Evolutionary conservation across 2,113 vertebrate species (phyloP), one percentile per base, ranked within the genome.

Genomic region (Pluvialis apricaria): DNA sequence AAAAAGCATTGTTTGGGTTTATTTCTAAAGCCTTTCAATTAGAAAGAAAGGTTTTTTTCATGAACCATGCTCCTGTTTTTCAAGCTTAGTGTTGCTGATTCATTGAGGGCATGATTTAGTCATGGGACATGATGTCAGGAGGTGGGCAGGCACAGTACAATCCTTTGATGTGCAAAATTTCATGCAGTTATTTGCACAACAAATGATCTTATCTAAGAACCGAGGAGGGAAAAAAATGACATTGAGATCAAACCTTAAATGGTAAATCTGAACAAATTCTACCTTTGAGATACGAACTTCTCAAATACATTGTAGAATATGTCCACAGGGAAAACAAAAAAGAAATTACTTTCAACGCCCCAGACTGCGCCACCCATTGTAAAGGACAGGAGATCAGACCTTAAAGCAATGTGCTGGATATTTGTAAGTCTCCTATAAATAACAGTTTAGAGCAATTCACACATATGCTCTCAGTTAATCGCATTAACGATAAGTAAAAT

Each of bases 141-240:
- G 68, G 65, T 75, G 54, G 76, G 44, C 68, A 55, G 31, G 73
- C 82, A 62, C 45, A 22, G 60, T 22, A 19, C 4, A 36, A 7
- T 54, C 44, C 17, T 82, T 84, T 85, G 86, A 95, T 58, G 14
- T 71, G 80, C 10, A 80, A 92, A 92, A 70, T 95, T 87, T 87
- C 1, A 16, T 55, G 68, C 69, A 91, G 70, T 80, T 83, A 45
- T 78, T 92, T 82, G 38, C 65, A 87, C 73, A 60, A 73, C 70
- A 95, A 93, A 94, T 82, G 22, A 73, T 82, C 95, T 95, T 91
- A 64, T 83, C 54, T 86, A 84, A 95, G 92, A 98, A 93, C 47
- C 49, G 64, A 80, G 86, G 51, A 94, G 65, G 38, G 66, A 52
- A 86, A 90, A 96, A 96, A 94, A 20, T 85, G 79, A 86, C 62